Evolutionary conservation across 2,797 vertebrate genomes (phyloP).

Genomic region (Rousettus madagascariensis): DNA sequence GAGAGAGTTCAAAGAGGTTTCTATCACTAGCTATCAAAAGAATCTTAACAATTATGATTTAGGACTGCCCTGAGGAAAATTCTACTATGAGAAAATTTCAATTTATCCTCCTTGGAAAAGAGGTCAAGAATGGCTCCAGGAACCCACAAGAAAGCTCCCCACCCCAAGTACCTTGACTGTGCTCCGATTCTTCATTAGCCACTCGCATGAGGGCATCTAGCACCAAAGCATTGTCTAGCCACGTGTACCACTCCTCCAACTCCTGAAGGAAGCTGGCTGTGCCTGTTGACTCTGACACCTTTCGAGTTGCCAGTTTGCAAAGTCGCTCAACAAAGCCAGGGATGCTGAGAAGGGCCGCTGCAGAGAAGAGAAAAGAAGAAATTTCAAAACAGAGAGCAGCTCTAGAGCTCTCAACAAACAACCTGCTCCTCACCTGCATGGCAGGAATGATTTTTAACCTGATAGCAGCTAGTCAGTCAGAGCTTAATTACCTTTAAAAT

Average conservation of each 20-base stretch:
- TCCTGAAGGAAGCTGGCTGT: constrained; percentile 96
- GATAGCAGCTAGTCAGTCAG: not conserved
- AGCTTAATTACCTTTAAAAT: not conserved
- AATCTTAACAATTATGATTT: not conserved
- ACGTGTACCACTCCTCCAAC: constrained; percentile 98
- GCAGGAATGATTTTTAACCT: not conserved
- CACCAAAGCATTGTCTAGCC: constrained; percentile 98
- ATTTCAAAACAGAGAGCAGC: constrained; percentile 13
- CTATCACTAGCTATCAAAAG: not conserved
- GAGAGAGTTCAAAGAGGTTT: not conserved
- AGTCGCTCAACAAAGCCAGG: constrained; percentile 96
- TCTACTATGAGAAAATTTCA: constrained; percentile 27
- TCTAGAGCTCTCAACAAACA: not conserved
- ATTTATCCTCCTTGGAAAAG: constrained; percentile 19
- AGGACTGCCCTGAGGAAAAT: not conserved
- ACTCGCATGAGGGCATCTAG: constrained; percentile 97
- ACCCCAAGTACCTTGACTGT: constrained; percentile 91
- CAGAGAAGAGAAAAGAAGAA: not conserved
- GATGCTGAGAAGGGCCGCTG: constrained; percentile 96
- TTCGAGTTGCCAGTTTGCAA: constrained; percentile 96
- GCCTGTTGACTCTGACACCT: constrained; percentile 95
- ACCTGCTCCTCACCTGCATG: not conserved
- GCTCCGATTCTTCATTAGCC: constrained; percentile 95
- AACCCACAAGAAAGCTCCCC: not conserved
- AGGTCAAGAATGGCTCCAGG: not conserved